phyloP scores from a whole-genome alignment of 2,113 vertebrate species.

The Bubo bubo region DNA sequence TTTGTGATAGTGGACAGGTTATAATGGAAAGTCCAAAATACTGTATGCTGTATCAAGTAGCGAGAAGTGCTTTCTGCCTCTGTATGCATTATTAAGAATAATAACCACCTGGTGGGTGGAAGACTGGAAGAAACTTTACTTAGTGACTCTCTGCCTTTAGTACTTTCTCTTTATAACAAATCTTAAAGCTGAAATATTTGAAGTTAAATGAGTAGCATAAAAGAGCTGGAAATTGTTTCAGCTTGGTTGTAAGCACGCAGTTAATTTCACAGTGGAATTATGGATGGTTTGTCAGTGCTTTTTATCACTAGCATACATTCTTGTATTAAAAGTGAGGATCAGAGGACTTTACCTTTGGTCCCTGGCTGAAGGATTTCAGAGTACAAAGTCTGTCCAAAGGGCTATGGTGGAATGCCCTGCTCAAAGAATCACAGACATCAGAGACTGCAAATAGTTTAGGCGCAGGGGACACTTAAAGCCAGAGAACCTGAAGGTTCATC shows the following conservation, averaged over 20 bases:
- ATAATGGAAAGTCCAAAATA: not conserved
- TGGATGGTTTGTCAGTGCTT: not conserved
- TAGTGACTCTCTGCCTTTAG: not conserved
- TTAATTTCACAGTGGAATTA: conserved; percentile 46
- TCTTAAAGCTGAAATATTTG: conserved; percentile 5
- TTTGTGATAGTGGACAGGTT: not conserved
- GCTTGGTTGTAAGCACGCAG: not conserved
- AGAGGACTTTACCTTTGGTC: not conserved
- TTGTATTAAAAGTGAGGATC: not conserved
- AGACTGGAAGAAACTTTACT: conserved; percentile 3
- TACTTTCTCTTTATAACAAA: not conserved
- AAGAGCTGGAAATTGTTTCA: conserved; percentile 40
- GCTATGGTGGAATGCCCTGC: not conserved
- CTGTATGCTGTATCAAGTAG: not conserved
- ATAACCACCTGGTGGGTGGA: conserved; percentile 2
- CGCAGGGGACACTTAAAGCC: not conserved
- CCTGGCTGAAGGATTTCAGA: not conserved
- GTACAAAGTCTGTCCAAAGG: not conserved
- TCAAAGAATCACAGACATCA: not conserved
- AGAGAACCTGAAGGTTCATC: not conserved
- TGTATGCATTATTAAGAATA: conserved; percentile 1
- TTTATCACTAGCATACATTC: conserved; percentile 13
- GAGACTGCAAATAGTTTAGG: not conserved
- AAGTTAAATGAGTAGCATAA: conserved; percentile 32
- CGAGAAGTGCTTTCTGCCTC: not conserved